Evolutionary conservation across 2,797 vertebrate genomes (phyloP).

Genomic region (Microctenopoma stevenorrisi): DNA sequence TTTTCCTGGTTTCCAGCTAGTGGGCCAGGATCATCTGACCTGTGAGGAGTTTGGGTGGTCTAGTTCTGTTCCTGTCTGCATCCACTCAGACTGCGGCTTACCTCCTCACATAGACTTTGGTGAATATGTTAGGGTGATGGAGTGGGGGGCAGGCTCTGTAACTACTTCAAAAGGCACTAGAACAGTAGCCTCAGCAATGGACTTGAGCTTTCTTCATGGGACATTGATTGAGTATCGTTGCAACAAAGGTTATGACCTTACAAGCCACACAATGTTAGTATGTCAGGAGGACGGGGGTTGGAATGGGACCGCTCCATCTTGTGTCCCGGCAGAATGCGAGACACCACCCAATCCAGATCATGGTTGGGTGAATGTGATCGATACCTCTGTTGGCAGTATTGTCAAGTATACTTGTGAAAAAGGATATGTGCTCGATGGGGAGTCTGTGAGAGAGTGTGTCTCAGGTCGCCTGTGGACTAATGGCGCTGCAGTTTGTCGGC

Average conservation of each 20-base stretch:
- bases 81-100: conserved; percentile 92
- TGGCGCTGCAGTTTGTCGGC: conserved; percentile 83
- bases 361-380: conserved; percentile 87
- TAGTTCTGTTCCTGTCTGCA: conserved; percentile 87
- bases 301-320: conserved; percentile 93
- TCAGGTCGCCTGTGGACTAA: conserved; percentile 89
- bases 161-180: conserved; percentile 31
- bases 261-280: conserved; percentile 81
- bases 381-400: conserved; percentile 84
- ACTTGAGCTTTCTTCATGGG: conserved; percentile 89
- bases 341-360: conserved; percentile 85
- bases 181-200: conserved; percentile 49
- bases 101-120: conserved; percentile 98
- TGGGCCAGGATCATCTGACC: conserved; percentile 92
- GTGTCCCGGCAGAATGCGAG: conserved; percentile 89
- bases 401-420: conserved; percentile 88
- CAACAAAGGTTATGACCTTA: conserved; percentile 89
- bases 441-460: conserved; percentile 86
- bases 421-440: conserved; percentile 88
- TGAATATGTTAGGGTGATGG: conserved; percentile 84
- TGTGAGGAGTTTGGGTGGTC: conserved; percentile 96
- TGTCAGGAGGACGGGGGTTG: conserved; percentile 94
- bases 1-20: conserved; percentile 93
- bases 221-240: conserved; percentile 89
- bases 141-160: conserved; percentile 54